phyloP scores from a whole-genome alignment of 1,140 invertebrate genomes.

The Whitmania pigra region DNA sequence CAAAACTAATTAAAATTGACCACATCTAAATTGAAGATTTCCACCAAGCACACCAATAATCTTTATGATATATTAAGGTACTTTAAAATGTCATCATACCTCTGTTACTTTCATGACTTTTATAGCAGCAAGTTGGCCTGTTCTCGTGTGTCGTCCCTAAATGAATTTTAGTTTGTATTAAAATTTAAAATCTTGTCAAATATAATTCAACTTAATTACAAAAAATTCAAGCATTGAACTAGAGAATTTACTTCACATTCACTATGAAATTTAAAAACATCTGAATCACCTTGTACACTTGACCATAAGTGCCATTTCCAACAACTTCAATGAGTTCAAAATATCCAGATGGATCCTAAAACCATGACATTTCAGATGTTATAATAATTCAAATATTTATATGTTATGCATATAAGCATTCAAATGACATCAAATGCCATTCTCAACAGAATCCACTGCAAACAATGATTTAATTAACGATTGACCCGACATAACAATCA shows the following conservation, averaged over 20 bases:
- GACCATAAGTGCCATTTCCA: conserved; percentile 20
- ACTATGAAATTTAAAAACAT: conserved; percentile 8
- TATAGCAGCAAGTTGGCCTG: conserved; percentile 88
- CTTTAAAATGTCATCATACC: neutral
- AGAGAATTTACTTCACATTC: neutral
- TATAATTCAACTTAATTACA: neutral
- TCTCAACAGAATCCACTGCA: too few species aligned
- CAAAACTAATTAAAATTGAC: too few species aligned
- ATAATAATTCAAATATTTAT: too few species aligned
- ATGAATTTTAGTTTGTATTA: too few species aligned
- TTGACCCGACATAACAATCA: too few species aligned
- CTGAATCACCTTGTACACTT: conserved; percentile 16
- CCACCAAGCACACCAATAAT: too few species aligned
- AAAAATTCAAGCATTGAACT: neutral
- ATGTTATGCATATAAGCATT: too few species aligned
- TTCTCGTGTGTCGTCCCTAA: conserved; percentile 88
- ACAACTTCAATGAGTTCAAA: conserved; percentile 19
- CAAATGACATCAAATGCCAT: too few species aligned
- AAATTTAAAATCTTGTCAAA: neutral
- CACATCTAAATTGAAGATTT: too few species aligned
- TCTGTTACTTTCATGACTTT: conserved; percentile 95
- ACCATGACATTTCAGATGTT: neutral
- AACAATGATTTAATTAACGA: too few species aligned
- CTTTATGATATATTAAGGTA: too few species aligned
- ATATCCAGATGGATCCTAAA: conserved; percentile 18